Base-by-base conservation (phyloP, 2,797 vertebrate species). In the Oophaga sylvatica region DNA sequence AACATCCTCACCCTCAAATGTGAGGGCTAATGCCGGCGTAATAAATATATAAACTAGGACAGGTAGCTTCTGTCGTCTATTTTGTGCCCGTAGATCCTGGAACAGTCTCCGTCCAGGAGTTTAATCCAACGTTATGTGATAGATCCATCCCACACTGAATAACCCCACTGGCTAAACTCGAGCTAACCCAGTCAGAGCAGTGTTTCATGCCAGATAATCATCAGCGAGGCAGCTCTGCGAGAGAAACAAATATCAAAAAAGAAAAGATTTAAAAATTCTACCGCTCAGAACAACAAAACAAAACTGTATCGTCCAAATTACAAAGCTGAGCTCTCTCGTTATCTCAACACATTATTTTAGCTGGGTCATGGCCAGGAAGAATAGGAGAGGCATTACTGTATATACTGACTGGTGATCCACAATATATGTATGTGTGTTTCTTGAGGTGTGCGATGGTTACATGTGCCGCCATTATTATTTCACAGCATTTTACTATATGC, bases 191-290 rank as follows among this genome's bases (percentile, higher is more conserved):
- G 85, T 73, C 85, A 48, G 79, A 81, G 41, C 31, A 9, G 79
- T 75, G 71, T 75, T 87, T 87, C 79, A 87, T 73, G 79, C 79
- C 85, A 87, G 70, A 87, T 87, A 81, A 81, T 53, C 85, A 87
- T 87, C 85, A 87, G 79, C 68, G 60, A 73, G 29, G 68, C 79
- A 62, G 56, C 70, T 80, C 85, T 29, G 85, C 85, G 62, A 86
- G 29, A 71, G 65, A 59, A 81, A 81, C 80, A 65, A 73, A 81
- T 63, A 75, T 26, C 53, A 45, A 60, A 59, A 67, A 20, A 85
- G 67, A 22, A 79, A 68, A 62, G 48, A 22, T 78, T 79, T 78
- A 17, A 67, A 63, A 63, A 78, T 77, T 67, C 16, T 85, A 22
- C 75, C 20, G 60, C 35, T 59, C 62, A 13, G 26, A 67, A 85